Evolutionary conservation across 2,113 vertebrate genomes (phyloP).

Genomic region (Phoenicopterus ruber): DNA sequence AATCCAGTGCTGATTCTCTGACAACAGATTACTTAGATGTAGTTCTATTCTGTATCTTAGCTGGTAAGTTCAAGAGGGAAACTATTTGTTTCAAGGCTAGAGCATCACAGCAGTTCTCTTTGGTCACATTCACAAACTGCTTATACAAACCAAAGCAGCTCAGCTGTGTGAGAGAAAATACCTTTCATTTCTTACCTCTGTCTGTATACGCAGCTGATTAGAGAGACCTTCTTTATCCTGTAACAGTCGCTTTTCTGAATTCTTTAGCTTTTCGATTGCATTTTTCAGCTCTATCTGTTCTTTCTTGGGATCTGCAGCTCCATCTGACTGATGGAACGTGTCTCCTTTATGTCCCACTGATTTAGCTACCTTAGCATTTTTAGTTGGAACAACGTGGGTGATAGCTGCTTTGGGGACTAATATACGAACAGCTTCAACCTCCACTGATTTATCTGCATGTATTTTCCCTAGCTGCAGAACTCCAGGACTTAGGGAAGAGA

Average conservation of each 20-base stretch:
- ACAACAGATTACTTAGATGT: background rate
- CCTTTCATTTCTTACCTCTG: constrained; percentile 80
- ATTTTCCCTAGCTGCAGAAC: constrained; percentile 91
- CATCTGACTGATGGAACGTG: constrained; percentile 69
- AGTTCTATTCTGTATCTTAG: background rate
- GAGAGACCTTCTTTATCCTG: constrained; percentile 95
- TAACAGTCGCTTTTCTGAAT: constrained; percentile 89
- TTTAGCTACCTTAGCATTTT: constrained; percentile 67
- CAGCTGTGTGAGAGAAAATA: background rate
- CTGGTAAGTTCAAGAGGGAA: background rate
- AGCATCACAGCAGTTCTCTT: background rate
- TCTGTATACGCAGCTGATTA: constrained; percentile 93
- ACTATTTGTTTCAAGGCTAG: background rate
- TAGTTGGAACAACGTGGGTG: constrained; percentile 72
- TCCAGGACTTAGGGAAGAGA: constrained; percentile 74
- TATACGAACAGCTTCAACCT: constrained; percentile 90
- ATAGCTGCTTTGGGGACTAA: constrained; percentile 91
- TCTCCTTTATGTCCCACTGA: constrained; percentile 73
- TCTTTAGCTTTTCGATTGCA: constrained; percentile 85
- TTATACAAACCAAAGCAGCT: background rate
- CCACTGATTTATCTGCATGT: constrained; percentile 80
- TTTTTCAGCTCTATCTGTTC: constrained; percentile 81
- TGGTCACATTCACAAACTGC: background rate
- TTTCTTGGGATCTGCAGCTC: constrained; percentile 71
- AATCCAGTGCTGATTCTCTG: no score